Conservation (phyloP, 2,113 vertebrate genomes). For the Zootoca vivipara region DNA sequence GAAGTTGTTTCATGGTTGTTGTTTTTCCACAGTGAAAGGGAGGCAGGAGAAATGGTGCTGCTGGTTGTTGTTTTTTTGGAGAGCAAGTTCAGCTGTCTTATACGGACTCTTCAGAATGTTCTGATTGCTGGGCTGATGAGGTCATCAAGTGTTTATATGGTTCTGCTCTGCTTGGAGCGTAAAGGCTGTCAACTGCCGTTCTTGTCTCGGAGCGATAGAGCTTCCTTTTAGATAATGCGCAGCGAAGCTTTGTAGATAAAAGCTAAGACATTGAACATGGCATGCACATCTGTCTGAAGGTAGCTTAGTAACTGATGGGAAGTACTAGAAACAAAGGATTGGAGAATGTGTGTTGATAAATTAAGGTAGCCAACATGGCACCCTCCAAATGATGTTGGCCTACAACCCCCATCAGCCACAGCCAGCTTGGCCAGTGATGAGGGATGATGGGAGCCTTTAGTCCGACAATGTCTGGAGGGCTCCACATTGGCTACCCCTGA, state of each 20-base stretch:
- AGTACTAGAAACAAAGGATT: neutral
- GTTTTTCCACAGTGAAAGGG: neutral
- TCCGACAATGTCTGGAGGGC: too few species aligned
- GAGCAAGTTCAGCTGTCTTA: constrained; percentile 2
- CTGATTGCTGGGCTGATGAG: constrained; percentile 18
- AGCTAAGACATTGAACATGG: neutral
- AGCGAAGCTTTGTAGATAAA: neutral
- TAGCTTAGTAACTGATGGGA: neutral
- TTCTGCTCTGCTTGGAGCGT: neutral
- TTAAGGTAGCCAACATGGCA: too few species aligned
- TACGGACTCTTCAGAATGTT: constrained; percentile 8
- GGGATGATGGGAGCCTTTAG: too few species aligned
- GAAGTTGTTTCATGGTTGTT: neutral
- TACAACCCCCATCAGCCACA: too few species aligned
- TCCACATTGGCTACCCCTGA: too few species aligned
- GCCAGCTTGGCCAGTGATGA: too few species aligned
- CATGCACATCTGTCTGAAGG: neutral
- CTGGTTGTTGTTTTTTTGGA: neutral
- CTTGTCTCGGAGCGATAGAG: neutral
- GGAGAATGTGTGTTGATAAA: neutral
- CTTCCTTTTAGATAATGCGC: neutral
- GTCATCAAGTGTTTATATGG: constrained; percentile 10
- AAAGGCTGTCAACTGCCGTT: neutral
- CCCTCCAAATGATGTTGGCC: too few species aligned
- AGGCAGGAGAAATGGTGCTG: neutral